phyloP scores from a whole-genome alignment of 1,140 invertebrate genomes.

The honey bee (Apis mellifera) region Amel_HAv3.1 CM009944.2:8284001-8284500 shows the following conservation, averaged over 20 bases:
- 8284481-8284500: constrained; percentile 15
- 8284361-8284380: not conserved
- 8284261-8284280: not conserved
- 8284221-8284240: not conserved
- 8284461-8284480: constrained; percentile 10
- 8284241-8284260: constrained; percentile 31
- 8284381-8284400: constrained; percentile 14
- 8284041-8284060: constrained; percentile 75
- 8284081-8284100: constrained; percentile 79
- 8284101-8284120: constrained; percentile 75
- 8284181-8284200: constrained; percentile 15
- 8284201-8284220: constrained; percentile 48
- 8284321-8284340: constrained; percentile 54
- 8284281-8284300: constrained; percentile 35
- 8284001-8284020: not conserved
- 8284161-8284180: constrained; percentile 33
- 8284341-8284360: constrained; percentile 26
- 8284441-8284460: not conserved
- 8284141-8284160: constrained; percentile 47
- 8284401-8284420: constrained; percentile 22
- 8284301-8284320: constrained; percentile 47
- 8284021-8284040: constrained; percentile 62
- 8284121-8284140: constrained; percentile 75
- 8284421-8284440: not conserved
- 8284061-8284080: constrained; percentile 75